Conservation (phyloP, 2,113 vertebrate species). For the Dipodomys merriami region DNA sequence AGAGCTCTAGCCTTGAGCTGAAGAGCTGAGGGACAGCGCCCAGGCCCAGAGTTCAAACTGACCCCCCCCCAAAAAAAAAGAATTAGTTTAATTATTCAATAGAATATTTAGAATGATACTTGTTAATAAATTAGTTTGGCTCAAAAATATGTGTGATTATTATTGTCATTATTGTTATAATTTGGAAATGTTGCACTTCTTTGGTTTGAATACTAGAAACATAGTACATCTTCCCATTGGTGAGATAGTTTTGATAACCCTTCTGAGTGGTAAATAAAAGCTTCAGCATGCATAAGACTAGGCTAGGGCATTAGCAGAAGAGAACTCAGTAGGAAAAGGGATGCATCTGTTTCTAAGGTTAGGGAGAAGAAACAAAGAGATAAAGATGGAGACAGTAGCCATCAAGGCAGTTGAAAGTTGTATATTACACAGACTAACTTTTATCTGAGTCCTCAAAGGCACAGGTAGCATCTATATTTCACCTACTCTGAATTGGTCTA, state of each 20-base stretch:
- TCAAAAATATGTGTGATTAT: neutral
- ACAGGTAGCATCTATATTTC: neutral
- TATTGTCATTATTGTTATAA: neutral
- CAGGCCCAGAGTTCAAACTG: no score
- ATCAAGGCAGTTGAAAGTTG: neutral
- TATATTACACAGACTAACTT: neutral
- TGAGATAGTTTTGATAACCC: neutral
- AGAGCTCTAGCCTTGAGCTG: no score
- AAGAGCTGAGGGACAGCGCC: no score
- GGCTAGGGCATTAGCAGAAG: neutral
- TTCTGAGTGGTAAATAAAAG: neutral
- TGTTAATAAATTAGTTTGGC: neutral
- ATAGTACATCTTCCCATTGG: neutral
- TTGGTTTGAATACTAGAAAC: neutral
- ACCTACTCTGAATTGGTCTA: neutral
- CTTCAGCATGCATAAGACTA: neutral
- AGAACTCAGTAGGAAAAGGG: neutral
- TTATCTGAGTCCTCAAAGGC: neutral
- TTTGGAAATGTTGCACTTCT: neutral
- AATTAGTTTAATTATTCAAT: neutral
- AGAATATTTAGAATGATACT: constrained; percentile 10
- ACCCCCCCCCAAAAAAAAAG: neutral
- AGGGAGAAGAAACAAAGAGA: neutral
- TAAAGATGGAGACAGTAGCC: neutral
- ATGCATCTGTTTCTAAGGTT: neutral